Percentiles rank a stretch among this genome's conserved stretches.
Evolutionary conservation across 2,113 vertebrate species (phyloP).

Genomic region (Turdus rufiventris): DNA sequence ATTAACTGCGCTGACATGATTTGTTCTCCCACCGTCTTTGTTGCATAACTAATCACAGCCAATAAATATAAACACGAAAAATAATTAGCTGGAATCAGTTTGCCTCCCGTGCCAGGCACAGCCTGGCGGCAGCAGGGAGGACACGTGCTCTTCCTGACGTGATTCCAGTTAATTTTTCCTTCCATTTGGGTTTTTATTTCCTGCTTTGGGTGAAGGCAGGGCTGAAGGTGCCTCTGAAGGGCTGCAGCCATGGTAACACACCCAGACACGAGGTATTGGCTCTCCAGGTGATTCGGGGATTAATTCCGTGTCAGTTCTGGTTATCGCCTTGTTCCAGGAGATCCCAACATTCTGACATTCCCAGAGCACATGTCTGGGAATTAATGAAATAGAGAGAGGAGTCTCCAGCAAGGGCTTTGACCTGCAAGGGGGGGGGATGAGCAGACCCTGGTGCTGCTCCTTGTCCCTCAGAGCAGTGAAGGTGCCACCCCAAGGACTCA

Average conservation of each 20-base stretch:
- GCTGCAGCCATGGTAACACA: not conserved
- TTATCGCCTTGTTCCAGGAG: not conserved
- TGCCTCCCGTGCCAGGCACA: not conserved
- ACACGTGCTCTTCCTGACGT: not conserved
- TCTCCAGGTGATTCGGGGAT: not conserved
- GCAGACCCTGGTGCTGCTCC: not conserved
- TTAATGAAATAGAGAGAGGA: not conserved
- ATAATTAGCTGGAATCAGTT: slow-evolving; percentile 34
- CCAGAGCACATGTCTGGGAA: not conserved
- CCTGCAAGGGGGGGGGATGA: not conserved
- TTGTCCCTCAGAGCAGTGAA: not conserved
- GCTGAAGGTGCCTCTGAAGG: not conserved
- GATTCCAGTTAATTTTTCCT: not conserved
- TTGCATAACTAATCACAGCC: slow-evolving; percentile 48
- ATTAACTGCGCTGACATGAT: slow-evolving; percentile 15
- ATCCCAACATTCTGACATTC: not conserved
- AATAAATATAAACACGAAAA: slow-evolving; percentile 44
- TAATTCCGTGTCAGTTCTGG: not conserved
- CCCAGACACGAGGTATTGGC: not conserved
- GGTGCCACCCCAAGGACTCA: not conserved
- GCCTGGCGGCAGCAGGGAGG: not conserved
- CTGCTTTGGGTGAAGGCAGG: not conserved
- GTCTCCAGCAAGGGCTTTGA: not conserved
- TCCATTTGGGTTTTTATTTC: not conserved
- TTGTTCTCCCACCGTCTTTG: slow-evolving; percentile 34